These are phyloP conservation scores for Diplazon laetatorius DNA, from an alignment of 2,888 invertebrate genomes.

Conservation along the genomic window DNA sequence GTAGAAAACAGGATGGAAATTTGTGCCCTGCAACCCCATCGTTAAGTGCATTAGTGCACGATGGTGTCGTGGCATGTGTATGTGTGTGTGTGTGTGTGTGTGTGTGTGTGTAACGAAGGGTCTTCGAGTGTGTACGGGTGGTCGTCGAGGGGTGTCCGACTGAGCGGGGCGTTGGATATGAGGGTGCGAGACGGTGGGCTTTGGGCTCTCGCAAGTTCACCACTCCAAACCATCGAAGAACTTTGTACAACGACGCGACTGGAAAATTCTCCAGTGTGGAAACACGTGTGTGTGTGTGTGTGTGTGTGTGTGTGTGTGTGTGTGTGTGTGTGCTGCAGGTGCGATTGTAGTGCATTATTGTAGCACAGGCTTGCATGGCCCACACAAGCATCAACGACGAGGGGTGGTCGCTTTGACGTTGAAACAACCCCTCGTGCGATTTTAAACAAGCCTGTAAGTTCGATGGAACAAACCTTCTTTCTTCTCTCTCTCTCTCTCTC, in stretches of 20 bases:
- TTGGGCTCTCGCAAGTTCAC: slow-evolving; percentile 23
- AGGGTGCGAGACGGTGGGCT: too few relatives aligned
- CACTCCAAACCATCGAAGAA: slow-evolving; percentile 15
- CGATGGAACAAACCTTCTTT: slow-evolving; percentile 5
- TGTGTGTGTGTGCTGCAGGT: background rate
- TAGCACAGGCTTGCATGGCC: too few relatives aligned
- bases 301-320: slow-evolving; percentile 5
- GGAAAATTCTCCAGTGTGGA: slow-evolving; percentile 8
- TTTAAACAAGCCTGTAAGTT: background rate
- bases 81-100: background rate
- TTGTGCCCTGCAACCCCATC: slow-evolving; percentile 52
- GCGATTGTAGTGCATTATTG: background rate
- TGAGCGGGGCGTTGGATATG: too few relatives aligned
- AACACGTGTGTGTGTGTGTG: background rate
- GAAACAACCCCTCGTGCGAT: slow-evolving; percentile 9
- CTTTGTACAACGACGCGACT: slow-evolving; percentile 26
- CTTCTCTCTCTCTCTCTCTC: slow-evolving; percentile 14
- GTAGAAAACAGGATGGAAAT: slow-evolving; percentile 40
- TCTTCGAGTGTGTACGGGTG: too few relatives aligned
- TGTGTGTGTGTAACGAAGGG: slow-evolving; percentile 19
- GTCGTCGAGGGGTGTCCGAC: too few relatives aligned
- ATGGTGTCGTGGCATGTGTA: slow-evolving; percentile 27
- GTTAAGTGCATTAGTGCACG: slow-evolving; percentile 60
- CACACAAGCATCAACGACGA: background rate
- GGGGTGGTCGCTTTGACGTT: slow-evolving; percentile 12